Evolutionary conservation across 2,797 vertebrate species (phyloP).

Genomic region (Leptodactylus fallax): DNA sequence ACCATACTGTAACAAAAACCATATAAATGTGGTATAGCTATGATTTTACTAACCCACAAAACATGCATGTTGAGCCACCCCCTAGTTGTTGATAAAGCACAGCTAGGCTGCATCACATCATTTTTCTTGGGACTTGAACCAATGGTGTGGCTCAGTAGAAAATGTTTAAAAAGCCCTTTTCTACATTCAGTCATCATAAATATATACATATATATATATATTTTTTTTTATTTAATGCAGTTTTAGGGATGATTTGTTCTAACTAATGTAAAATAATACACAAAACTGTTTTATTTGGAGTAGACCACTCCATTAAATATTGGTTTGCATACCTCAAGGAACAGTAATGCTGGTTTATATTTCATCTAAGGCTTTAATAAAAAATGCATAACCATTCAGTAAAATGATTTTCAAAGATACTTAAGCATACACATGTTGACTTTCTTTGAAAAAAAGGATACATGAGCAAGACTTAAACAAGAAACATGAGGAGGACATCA

Average conservation of each 20-base stretch:
- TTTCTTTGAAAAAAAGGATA: conserved; percentile 79
- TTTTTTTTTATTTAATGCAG: neutral
- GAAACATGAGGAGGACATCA: conserved; percentile 91
- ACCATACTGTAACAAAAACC: too few relatives aligned
- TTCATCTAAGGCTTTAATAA: neutral
- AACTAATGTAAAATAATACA: neutral
- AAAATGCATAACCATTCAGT: neutral
- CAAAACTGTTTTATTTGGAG: neutral
- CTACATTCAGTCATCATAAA: neutral
- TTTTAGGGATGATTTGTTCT: neutral
- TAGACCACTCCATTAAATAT: neutral
- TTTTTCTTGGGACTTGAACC: neutral
- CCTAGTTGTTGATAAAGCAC: too few relatives aligned
- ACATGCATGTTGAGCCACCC: too few relatives aligned
- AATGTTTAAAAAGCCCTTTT: neutral
- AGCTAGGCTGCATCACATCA: neutral
- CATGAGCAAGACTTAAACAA: conserved; percentile 96
- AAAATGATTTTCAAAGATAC: conserved; percentile 13
- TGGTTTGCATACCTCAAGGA: neutral
- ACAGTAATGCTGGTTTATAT: neutral
- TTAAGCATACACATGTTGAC: conserved; percentile 50
- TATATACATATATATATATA: neutral
- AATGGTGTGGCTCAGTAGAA: neutral
- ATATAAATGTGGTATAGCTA: too few relatives aligned
- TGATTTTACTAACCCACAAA: too few relatives aligned